A percentile compares a stretch with the other conserved stretches of the same genome.
These are phyloP conservation scores for Danionella dracula DNA, from an alignment of 2,797 vertebrate genomes.

Conservation along the genomic window DNA sequence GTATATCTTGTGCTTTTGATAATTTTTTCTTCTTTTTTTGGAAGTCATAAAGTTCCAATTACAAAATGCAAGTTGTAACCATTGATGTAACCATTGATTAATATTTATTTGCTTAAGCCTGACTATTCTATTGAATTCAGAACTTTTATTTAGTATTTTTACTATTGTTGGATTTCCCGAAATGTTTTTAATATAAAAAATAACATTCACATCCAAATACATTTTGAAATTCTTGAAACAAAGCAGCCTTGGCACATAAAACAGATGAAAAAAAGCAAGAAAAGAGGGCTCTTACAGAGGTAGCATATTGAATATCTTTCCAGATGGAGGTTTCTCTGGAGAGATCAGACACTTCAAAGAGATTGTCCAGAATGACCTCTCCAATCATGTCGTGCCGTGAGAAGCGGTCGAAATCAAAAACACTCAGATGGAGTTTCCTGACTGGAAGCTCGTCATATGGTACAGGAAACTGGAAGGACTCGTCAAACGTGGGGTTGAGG, in stretches of 20 bases:
- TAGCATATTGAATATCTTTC: slow-evolving; percentile 95
- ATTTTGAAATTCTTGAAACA: not conserved
- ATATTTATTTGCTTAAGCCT: too few relatives aligned
- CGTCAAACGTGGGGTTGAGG: slow-evolving; percentile 90
- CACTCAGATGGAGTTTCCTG: slow-evolving; percentile 93
- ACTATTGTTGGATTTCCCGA: too few relatives aligned
- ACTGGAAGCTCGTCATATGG: slow-evolving; percentile 84
- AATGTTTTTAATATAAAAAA: too few relatives aligned
- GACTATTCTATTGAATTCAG: too few relatives aligned
- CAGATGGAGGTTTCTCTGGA: slow-evolving; percentile 92
- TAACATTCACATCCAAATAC: too few relatives aligned
- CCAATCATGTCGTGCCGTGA: slow-evolving; percentile 98
- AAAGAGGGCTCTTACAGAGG: slow-evolving; percentile 76
- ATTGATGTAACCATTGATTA: too few relatives aligned
- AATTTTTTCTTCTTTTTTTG: too few relatives aligned
- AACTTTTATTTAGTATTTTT: too few relatives aligned
- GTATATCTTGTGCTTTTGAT: too few relatives aligned
- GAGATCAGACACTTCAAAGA: slow-evolving; percentile 90
- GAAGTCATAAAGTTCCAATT: too few relatives aligned
- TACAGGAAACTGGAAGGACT: slow-evolving; percentile 93
- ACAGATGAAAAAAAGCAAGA: not conserved
- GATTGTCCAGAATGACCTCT: slow-evolving; percentile 92
- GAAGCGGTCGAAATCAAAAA: slow-evolving; percentile 97
- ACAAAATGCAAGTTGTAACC: too few relatives aligned
- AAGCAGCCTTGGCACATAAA: not conserved